Evolutionary conservation across 2,113 vertebrate species (phyloP).

Genomic region (Melanerpes aurifrons): DNA sequence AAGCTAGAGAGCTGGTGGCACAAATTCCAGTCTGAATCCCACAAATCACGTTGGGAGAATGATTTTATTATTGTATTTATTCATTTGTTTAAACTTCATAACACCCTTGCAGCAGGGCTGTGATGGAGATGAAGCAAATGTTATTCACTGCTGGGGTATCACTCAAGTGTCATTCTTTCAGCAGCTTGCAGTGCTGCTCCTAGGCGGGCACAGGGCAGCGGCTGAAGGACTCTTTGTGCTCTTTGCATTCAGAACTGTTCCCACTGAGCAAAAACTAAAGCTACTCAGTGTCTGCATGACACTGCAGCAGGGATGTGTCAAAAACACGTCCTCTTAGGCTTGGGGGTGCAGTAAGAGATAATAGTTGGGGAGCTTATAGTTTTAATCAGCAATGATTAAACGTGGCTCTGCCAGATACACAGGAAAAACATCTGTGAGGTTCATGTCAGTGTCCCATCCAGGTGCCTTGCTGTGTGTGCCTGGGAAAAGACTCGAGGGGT

Average conservation of each 20-base stretch:
- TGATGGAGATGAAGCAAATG: slow-evolving; percentile 32
- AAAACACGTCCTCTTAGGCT: not conserved
- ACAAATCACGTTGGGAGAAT: not conserved
- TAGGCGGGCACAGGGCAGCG: not conserved
- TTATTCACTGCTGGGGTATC: not conserved
- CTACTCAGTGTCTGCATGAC: not conserved
- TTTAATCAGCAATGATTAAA: not conserved
- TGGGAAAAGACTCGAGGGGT: slow-evolving; percentile 7
- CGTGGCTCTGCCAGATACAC: not conserved
- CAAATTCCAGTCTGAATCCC: slow-evolving; percentile 55
- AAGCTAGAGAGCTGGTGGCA: slow-evolving; percentile 61
- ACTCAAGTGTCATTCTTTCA: not conserved
- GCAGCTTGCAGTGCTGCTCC: not conserved
- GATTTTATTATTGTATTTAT: not conserved
- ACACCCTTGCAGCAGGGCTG: not conserved
- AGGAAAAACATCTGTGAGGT: not conserved
- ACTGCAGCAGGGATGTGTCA: not conserved
- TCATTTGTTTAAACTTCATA: not conserved
- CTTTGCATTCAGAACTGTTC: not conserved
- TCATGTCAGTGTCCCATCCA: not conserved
- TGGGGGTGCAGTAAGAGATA: not conserved
- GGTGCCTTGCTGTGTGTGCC: not conserved
- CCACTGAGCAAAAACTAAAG: not conserved
- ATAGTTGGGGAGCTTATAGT: not conserved
- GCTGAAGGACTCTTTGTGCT: not conserved